A percentile compares a stretch with the other conserved stretches of the same genome.
phyloP scores from a whole-genome alignment of 2,113 vertebrate species.

The Lontra canadensis region DNA sequence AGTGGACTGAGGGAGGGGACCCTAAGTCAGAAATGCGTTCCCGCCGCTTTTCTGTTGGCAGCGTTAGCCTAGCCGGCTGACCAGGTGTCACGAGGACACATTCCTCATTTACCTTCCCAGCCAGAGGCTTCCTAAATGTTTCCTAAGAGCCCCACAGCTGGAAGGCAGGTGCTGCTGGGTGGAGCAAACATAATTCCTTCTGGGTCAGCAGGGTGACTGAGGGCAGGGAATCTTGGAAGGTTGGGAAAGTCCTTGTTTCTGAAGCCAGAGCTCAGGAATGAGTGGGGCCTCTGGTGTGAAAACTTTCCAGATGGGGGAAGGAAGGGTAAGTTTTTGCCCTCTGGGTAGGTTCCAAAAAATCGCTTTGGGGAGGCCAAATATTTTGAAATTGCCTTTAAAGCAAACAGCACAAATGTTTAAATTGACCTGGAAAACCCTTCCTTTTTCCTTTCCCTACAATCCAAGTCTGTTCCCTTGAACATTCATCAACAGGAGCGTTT shows the following conservation, averaged over 20 bases:
- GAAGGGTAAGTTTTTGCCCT: constrained; percentile 51
- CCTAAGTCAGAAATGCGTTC: neutral
- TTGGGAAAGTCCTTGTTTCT: constrained; percentile 67
- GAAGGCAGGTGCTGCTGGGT: constrained; percentile 70
- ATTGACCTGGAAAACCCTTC: constrained; percentile 67
- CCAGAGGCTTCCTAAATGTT: constrained; percentile 54
- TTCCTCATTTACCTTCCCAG: constrained; percentile 53
- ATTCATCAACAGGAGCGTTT: constrained; percentile 69
- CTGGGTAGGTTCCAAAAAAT: constrained; percentile 56
- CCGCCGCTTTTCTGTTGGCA: neutral
- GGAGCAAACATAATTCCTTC: constrained; percentile 11
- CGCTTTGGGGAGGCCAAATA: constrained; percentile 49
- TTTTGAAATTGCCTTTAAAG: constrained; percentile 70
- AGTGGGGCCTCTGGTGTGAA: constrained; percentile 58
- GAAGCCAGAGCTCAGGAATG: constrained; percentile 63
- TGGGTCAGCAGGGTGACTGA: constrained; percentile 58
- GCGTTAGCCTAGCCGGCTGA: neutral
- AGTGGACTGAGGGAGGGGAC: neutral
- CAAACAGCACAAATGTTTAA: constrained; percentile 70
- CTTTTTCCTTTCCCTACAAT: constrained; percentile 57
- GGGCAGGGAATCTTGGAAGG: constrained; percentile 42
- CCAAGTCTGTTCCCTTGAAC: constrained; percentile 52
- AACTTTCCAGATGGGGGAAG: constrained; percentile 68
- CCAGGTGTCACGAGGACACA: constrained; percentile 24
- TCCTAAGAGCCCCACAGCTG: constrained; percentile 57